phyloP scores from a whole-genome alignment of 2,797 vertebrate genomes.

The Sebastes oblongus region DNA sequence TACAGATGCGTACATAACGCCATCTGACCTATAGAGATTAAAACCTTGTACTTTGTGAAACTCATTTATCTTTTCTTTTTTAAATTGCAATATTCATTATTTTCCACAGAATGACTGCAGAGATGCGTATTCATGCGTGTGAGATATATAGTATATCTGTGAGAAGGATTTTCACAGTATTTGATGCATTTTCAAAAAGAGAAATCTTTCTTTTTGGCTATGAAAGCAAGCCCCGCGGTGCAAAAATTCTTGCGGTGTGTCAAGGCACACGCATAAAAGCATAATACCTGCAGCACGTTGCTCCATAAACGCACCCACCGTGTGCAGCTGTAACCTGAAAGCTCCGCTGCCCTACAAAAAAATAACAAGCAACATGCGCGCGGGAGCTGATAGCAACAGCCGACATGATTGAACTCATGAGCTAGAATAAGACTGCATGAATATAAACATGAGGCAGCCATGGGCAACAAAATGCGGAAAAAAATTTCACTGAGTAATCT shows the following conservation, averaged over 20 bases:
- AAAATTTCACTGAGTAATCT: slow-evolving; percentile 28
- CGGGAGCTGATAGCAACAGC: slow-evolving; percentile 27
- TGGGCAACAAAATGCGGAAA: slow-evolving; percentile 24
- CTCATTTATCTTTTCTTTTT: not conserved
- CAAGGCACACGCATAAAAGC: slow-evolving; percentile 9
- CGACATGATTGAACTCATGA: slow-evolving; percentile 54
- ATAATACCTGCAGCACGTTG: slow-evolving; percentile 36
- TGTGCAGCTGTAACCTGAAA: slow-evolving; percentile 36
- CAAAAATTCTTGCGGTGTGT: slow-evolving; percentile 7
- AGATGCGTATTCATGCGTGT: not conserved
- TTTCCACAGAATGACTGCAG: not conserved
- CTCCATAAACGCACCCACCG: slow-evolving; percentile 23
- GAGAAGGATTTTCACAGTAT: not conserved
- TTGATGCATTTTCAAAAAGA: slow-evolving; percentile 10
- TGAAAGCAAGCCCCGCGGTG: slow-evolving; percentile 11
- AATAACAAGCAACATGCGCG: slow-evolving; percentile 50
- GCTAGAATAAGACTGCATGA: slow-evolving; percentile 50
- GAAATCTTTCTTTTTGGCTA: slow-evolving; percentile 2
- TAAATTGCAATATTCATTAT: not conserved
- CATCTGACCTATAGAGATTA: not conserved
- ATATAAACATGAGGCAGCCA: slow-evolving; percentile 69
- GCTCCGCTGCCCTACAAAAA: slow-evolving; percentile 39
- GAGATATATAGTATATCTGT: not conserved
- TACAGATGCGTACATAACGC: not conserved
- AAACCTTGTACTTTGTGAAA: not conserved